A percentile compares a stretch with the other conserved stretches of the same genome.
Evolutionary conservation across 2,797 vertebrate species (phyloP).

Genomic region (Mormyrops attenuatus): DNA sequence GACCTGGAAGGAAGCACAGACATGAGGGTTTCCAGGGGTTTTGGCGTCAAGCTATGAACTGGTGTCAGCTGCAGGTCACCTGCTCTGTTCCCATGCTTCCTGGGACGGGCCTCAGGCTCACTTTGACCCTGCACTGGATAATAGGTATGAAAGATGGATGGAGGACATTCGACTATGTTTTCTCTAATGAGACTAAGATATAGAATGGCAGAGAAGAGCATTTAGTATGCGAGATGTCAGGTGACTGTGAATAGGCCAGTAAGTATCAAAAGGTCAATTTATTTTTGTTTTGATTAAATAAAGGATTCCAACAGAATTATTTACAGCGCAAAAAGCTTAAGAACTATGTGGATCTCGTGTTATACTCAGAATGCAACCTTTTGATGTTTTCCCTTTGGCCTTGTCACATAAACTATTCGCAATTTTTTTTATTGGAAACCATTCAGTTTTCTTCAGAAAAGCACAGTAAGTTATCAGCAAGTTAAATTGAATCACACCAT

Average conservation of each 20-base stretch:
- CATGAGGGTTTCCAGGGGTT: no score
- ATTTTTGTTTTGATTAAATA: background rate
- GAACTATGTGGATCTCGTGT: background rate
- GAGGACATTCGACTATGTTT: background rate
- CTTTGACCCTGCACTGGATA: background rate
- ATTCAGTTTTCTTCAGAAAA: background rate
- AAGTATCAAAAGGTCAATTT: background rate
- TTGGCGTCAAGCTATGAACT: background rate
- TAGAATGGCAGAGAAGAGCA: background rate
- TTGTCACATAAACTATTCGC: background rate
- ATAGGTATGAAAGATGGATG: background rate
- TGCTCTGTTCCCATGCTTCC: background rate
- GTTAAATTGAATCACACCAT: background rate
- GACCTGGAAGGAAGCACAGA: no score
- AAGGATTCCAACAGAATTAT: background rate
- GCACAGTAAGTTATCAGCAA: background rate
- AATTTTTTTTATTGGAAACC: background rate
- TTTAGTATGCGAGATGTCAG: background rate
- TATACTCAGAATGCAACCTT: background rate
- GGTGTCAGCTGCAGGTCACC: background rate
- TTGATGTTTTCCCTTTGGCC: background rate
- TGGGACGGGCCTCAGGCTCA: background rate
- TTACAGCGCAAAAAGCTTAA: background rate
- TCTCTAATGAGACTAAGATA: background rate
- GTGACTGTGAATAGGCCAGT: background rate